A percentile compares a stretch with the other conserved stretches of the same genome.
Evolutionary conservation across 2,888 invertebrate genomes (phyloP).

Genomic region (Oxyteleia sp.): DNA sequence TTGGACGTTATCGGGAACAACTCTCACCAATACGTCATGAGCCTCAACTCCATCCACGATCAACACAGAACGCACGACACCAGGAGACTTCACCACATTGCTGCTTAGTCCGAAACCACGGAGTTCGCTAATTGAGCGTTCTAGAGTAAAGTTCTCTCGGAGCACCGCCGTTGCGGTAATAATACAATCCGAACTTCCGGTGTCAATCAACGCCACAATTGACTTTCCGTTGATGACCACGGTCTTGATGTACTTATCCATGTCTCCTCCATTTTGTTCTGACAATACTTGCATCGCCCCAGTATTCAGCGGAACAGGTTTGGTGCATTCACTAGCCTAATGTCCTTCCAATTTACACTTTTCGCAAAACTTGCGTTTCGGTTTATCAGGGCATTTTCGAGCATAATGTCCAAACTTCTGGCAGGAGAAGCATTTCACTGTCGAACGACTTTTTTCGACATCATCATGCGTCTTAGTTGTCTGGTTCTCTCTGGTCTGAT

Average conservation of each 20-base stretch:
- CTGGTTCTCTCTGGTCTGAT: no score
- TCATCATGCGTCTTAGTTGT: no score
- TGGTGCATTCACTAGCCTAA: constrained; percentile 11
- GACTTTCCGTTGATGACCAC: background rate
- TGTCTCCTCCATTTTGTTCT: background rate
- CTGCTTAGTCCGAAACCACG: background rate
- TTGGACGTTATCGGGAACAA: constrained; percentile 33
- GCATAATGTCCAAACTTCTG: constrained; percentile 11
- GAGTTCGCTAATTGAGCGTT: background rate
- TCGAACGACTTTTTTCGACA: no score
- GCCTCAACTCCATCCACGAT: constrained; percentile 9
- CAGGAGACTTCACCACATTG: constrained; percentile 19
- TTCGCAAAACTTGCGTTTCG: background rate
- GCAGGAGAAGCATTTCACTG: constrained; percentile 25
- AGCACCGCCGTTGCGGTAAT: constrained; percentile 66
- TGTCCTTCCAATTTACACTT: constrained; percentile 21
- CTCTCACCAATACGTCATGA: no score
- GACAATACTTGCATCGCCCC: constrained; percentile 2
- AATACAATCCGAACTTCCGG: constrained; percentile 73
- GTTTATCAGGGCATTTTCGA: constrained; percentile 20
- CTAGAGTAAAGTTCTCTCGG: background rate
- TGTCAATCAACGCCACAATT: constrained; percentile 61
- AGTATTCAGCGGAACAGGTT: constrained; percentile 3
- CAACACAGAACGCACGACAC: background rate
- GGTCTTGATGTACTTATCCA: constrained; percentile 32